Evolutionary conservation across 2,113 vertebrate species (phyloP).

Genomic region (Mustela lutreola): DNA sequence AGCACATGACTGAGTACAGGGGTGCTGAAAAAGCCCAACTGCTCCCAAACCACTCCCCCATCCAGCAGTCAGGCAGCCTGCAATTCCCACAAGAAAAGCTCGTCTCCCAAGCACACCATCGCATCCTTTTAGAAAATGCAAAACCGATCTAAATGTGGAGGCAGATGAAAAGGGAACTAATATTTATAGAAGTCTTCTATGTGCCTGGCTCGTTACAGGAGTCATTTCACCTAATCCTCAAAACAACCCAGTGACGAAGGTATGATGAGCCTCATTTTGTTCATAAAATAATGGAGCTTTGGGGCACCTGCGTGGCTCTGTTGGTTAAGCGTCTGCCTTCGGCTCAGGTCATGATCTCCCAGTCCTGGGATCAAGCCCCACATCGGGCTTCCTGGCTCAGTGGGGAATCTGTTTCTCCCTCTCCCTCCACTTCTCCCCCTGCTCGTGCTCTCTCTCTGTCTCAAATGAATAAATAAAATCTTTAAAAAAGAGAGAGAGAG

Average conservation of each 20-base stretch:
- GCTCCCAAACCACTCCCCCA: not conserved
- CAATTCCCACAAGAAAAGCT: constrained; percentile 18
- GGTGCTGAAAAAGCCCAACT: not conserved
- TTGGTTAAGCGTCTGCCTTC: not conserved
- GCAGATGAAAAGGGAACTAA: not conserved
- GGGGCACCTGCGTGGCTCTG: too few species aligned
- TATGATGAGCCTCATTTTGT: not conserved
- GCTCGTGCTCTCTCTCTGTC: too few species aligned
- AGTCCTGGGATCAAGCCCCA: too few species aligned
- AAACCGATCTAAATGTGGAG: not conserved
- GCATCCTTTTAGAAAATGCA: constrained; percentile 12
- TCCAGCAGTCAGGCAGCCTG: not conserved
- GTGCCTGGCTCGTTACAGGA: not conserved
- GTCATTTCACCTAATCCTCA: constrained; percentile 12
- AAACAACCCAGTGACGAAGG: not conserved
- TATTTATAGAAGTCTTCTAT: not conserved
- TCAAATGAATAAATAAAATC: too few species aligned
- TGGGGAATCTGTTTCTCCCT: too few species aligned
- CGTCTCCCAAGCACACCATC: not conserved
- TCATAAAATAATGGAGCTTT: not conserved
- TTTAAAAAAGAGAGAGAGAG: not conserved
- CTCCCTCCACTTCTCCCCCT: too few species aligned
- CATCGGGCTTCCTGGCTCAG: too few species aligned
- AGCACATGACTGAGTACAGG: not conserved
- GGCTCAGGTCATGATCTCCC: too few species aligned